Evolutionary conservation across 53 echinoderm and acorn worm species (phyloP).

Genomic region (Apostichopus leukothele): DNA sequence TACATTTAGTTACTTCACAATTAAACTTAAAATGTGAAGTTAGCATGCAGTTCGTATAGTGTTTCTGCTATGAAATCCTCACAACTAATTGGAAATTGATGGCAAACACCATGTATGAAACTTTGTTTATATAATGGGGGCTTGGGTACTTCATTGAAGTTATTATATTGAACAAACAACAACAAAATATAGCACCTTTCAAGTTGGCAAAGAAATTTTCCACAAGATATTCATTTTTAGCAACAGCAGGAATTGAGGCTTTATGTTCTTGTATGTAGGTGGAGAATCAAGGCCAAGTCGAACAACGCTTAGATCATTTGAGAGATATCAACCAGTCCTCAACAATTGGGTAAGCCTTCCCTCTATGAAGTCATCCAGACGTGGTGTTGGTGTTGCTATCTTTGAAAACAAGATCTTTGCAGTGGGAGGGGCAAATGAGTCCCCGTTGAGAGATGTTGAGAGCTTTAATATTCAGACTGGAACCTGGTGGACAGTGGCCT

Average conservation of each 20-base stretch:
- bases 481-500: constrained; percentile 76
- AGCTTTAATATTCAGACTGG: constrained; percentile 82
- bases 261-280: constrained; percentile 49
- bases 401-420: constrained; percentile 87
- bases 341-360: constrained; percentile 84
- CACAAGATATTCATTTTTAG: too few species aligned
- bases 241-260: too few species aligned
- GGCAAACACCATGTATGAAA: background rate
- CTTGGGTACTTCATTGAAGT: too few species aligned
- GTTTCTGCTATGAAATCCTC: too few species aligned
- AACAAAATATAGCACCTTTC: too few species aligned
- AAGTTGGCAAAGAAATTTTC: too few species aligned
- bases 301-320: constrained; percentile 61
- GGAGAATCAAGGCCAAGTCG: constrained; percentile 86
- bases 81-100: background rate
- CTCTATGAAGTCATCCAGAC: constrained; percentile 77
- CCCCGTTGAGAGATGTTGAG: constrained; percentile 76
- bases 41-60: too few species aligned
- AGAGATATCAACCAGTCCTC: constrained; percentile 85
- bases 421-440: constrained; percentile 78
- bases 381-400: constrained; percentile 77
- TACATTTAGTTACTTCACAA: too few species aligned
- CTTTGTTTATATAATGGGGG: too few species aligned
- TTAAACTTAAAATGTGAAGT: too few species aligned
- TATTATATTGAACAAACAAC: too few species aligned